These are phyloP conservation scores for Pituophis catenifer DNA, from an alignment of 2,113 vertebrate species.

Conservation along the genomic window DNA sequence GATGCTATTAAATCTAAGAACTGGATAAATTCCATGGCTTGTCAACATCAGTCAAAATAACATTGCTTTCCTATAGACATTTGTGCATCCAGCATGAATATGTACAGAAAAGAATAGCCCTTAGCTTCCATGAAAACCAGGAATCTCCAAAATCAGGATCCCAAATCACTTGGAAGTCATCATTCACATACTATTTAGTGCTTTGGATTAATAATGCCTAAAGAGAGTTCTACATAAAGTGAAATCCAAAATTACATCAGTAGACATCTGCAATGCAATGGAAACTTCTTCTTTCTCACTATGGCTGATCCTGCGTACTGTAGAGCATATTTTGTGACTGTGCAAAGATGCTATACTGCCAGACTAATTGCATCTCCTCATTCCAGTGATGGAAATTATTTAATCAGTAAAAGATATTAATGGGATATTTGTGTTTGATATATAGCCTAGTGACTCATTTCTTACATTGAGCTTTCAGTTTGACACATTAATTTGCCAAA, in stretches of 20 bases:
- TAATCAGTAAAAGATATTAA: background rate
- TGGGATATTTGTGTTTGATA: background rate
- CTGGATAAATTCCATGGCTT: background rate
- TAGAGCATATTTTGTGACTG: background rate
- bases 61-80: background rate
- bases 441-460: background rate
- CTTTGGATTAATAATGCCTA: background rate
- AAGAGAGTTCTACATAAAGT: background rate
- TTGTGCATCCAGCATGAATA: background rate
- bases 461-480: background rate
- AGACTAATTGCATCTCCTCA: background rate
- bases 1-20: background rate
- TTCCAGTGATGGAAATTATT: background rate
- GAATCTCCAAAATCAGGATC: background rate
- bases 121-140: background rate
- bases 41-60: background rate
- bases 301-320: background rate
- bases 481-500: background rate
- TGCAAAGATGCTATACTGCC: background rate
- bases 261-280: background rate
- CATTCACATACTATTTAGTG: background rate
- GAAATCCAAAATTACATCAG: background rate
- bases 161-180: background rate
- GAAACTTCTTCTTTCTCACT: background rate
- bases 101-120: background rate